These are phyloP conservation scores for Glandiceps talaboti DNA, from an alignment of 53 echinoderm and acorn worm species.

Conservation along the genomic window DNA sequence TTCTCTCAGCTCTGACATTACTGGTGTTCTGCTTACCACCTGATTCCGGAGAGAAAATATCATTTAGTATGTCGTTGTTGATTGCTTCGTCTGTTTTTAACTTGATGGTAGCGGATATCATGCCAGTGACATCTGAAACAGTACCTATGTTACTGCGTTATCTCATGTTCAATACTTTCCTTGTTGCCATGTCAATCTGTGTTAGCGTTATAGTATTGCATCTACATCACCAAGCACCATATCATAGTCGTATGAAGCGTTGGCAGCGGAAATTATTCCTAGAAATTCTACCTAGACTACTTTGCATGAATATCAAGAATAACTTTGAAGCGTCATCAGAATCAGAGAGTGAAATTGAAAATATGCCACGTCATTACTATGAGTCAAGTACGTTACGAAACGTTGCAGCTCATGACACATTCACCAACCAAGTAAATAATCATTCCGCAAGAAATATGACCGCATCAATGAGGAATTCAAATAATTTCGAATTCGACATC, in stretches of 20 bases:
- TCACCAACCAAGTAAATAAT: no score
- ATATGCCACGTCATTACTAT: no score
- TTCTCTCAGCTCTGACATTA: slow-evolving; percentile 77
- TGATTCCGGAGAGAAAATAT: slow-evolving; percentile 90
- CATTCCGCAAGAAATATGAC: no score
- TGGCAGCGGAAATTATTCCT: background rate
- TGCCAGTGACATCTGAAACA: background rate
- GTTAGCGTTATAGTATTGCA: background rate
- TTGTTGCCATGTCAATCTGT: background rate
- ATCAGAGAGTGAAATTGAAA: no score
- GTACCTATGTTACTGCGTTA: background rate
- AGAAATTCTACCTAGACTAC: background rate
- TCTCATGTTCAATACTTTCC: background rate
- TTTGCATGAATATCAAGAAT: background rate
- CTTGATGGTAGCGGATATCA: background rate
- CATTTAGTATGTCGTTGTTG: slow-evolving; percentile 55
- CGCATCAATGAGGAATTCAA: no score
- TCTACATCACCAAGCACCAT: background rate
- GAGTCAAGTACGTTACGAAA: no score
- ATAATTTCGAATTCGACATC: no score
- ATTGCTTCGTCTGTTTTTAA: background rate
- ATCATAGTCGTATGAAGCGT: background rate
- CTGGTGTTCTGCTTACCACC: slow-evolving; percentile 77
- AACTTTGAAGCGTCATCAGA: no score
- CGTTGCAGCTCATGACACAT: no score